These are phyloP conservation scores for Megaceryle torquata DNA, from an alignment of 2,113 vertebrate species.

Conservation along the genomic window DNA sequence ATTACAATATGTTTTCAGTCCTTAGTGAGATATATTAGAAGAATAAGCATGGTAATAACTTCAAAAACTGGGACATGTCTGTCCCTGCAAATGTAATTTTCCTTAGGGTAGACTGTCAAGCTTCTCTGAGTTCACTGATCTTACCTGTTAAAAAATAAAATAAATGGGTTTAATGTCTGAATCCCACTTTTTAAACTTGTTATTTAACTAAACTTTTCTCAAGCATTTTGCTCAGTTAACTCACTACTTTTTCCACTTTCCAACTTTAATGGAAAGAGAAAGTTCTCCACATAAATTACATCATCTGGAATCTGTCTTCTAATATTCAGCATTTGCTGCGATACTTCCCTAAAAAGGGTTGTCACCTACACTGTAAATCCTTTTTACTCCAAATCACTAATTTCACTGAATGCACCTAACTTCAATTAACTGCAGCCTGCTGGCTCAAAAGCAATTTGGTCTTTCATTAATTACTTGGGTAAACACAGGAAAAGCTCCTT, in stretches of 20 bases:
- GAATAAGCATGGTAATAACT: not conserved
- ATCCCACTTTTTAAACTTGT: not conserved
- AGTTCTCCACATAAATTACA: not conserved
- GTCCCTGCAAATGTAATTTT: not conserved
- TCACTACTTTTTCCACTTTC: not conserved
- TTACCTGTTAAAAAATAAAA: not conserved
- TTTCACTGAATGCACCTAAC: conserved; percentile 18
- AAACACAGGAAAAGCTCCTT: conserved; percentile 22
- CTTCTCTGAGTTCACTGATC: not conserved
- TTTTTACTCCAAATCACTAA: conserved; percentile 35
- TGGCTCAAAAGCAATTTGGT: conserved; percentile 43
- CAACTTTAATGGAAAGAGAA: not conserved
- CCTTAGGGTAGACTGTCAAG: not conserved
- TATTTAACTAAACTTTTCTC: not conserved
- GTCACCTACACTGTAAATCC: not conserved
- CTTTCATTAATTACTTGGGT: conserved; percentile 35
- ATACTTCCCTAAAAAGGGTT: not conserved
- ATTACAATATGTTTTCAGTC: not conserved
- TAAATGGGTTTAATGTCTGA: not conserved
- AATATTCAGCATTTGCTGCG: not conserved
- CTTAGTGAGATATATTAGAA: not conserved
- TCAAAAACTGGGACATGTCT: not conserved
- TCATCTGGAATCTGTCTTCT: not conserved
- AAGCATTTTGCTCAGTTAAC: not conserved
- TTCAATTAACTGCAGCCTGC: conserved; percentile 30